phyloP scores from a whole-genome alignment of 2,888 invertebrate species.

The Cerastis rubricosa region DNA sequence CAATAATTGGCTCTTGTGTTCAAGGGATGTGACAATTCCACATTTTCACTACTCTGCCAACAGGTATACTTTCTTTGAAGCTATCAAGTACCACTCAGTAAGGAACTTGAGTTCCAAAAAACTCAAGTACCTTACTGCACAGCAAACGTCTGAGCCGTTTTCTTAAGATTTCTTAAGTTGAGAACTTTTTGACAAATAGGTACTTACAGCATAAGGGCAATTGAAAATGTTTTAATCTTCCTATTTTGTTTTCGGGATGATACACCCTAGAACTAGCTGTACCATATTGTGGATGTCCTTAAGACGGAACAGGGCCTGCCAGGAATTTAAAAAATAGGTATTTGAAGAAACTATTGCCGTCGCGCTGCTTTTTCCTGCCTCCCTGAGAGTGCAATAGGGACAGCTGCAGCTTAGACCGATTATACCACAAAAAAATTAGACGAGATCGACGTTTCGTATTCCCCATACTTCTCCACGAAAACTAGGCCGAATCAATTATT shows the following conservation, averaged over 20 bases:
- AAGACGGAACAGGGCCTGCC: too few species aligned
- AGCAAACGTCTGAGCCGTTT: constrained; percentile 51
- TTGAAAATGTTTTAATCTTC: neutral
- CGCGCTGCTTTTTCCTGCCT: too few species aligned
- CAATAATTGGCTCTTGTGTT: constrained; percentile 19
- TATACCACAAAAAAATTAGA: too few species aligned
- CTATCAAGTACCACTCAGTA: constrained; percentile 74
- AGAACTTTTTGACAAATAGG: constrained; percentile 46
- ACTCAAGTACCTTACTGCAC: constrained; percentile 38
- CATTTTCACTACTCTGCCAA: constrained; percentile 31
- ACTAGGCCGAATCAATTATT: too few species aligned
- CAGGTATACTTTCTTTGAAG: constrained; percentile 71
- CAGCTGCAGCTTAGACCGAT: too few species aligned
- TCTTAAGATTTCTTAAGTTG: constrained; percentile 49
- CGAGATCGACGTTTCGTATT: too few species aligned
- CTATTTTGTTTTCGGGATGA: neutral
- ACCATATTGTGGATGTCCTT: neutral
- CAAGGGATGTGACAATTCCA: constrained; percentile 18
- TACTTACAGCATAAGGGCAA: constrained; percentile 3
- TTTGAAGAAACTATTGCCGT: too few species aligned
- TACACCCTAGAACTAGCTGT: neutral
- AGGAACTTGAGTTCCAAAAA: constrained; percentile 67
- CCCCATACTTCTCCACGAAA: too few species aligned
- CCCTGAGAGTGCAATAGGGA: too few species aligned
- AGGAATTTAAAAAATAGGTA: too few species aligned